Base-by-base conservation (phyloP, 2,888 invertebrate genomes). In the Amphiduros pacificus region DNA sequence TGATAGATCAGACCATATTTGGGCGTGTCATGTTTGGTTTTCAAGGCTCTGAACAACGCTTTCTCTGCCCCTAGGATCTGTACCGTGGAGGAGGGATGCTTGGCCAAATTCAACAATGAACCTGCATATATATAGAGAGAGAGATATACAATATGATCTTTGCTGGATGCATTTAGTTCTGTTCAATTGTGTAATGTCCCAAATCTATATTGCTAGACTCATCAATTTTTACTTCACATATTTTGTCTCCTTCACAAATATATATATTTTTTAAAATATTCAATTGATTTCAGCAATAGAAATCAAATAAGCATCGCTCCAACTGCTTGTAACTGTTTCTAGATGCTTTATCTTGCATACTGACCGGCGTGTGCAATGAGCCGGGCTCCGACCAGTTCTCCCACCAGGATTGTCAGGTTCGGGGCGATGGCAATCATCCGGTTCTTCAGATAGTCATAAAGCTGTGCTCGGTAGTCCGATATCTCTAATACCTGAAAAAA, bases 371-470 rank as follows among this genome's bases (percentile, higher is more conserved):
- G 97, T 0, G 98, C 91, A 72, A 99, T 97, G 2, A 99, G 86
- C 57, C 98, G 87, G 3, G 99, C 99, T 17, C 98, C 99, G 14
- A 99, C 94, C 50, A 97, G 87, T 78, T 99, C 99, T 6, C 99
- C 99, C 0, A 99, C 92, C 26, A 99, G 85, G 27, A 94, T 90
- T 0, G 96, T 94, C 49, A 99, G 84, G 85, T 99, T 99, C 0
- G 99, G 99, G 0, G 99, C 98, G 87, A 99, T 92, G 0, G 98
- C 96, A 89, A 93, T 91, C 99, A 99, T 99, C 72, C 98, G 87
- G 27, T 94, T 91, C 80, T 93, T 94, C 50, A 99, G 85, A 79
- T 99, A 99, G 67, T 87, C 95, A 66, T 92, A 94, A 61, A 99
- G 84, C 81, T 96, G 93, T 24, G 90, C 86, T 66, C 98, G 87